Conservation (phyloP, 2,113 vertebrate species). For the Microtus montanus region DNA sequence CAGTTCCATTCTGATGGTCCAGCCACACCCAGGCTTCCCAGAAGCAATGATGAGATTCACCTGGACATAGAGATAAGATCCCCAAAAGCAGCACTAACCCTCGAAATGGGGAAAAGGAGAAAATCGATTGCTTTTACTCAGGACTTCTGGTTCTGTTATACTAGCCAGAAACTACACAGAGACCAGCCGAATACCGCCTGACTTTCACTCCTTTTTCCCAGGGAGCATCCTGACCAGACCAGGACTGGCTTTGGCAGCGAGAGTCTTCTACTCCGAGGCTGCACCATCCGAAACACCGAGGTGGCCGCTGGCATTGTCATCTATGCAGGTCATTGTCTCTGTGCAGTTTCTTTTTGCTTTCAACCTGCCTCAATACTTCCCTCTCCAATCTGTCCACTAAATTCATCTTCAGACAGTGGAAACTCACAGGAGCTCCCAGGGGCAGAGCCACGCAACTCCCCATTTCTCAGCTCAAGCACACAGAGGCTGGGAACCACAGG, state of each 20-base stretch:
- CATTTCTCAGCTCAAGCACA: neutral
- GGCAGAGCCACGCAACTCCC: neutral
- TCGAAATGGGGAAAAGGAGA: neutral
- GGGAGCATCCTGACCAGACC: conserved; percentile 90
- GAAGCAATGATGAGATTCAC: neutral
- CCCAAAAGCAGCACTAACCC: accelerated
- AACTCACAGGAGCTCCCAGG: neutral
- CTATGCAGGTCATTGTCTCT: conserved; percentile 84
- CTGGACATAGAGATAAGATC: neutral
- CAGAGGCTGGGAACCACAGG: neutral
- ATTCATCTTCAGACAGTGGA: neutral
- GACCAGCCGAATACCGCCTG: neutral
- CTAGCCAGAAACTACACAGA: neutral
- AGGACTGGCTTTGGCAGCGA: conserved; percentile 86
- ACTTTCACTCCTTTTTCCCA: conserved; percentile 78
- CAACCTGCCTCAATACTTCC: neutral
- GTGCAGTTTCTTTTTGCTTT: neutral
- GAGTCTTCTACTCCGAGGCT: conserved; percentile 89
- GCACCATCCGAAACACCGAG: conserved; percentile 88
- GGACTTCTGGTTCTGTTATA: neutral
- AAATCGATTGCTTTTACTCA: accelerated
- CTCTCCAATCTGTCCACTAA: neutral
- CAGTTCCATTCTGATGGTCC: neutral
- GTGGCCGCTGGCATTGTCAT: conserved; percentile 85
- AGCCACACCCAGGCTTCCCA: neutral